Evolutionary conservation across 2,888 invertebrate genomes (phyloP), one percentile per base, ranked within the genome.

Genomic region (Carcina quercana): DNA sequence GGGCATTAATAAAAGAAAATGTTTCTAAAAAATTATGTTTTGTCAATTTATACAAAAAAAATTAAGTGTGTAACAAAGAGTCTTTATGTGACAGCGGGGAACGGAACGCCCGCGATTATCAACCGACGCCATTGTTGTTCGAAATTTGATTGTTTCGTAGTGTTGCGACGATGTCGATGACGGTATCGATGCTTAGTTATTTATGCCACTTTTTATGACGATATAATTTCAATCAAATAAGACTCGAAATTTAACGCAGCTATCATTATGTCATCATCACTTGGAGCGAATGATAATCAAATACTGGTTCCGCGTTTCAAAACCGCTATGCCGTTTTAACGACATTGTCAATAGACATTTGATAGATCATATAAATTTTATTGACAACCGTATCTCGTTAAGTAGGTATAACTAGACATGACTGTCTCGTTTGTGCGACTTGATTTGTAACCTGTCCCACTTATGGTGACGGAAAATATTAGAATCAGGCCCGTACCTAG

Each of bases 81-180:
- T 51, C 64, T 64, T 70, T 75, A 61, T 70, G 58, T 58, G 64
- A 62, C 51, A 51, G 51, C 58, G 60, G 55, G 47, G 62, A 58
- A 53, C 55, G 49, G 38, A 59, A 63, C 59, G 68, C 67, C 63
- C 62, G 67, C 67, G 74, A 72, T 75, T 76, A 76, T 71, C 65
- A 71, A 69, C 62, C 62, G 66, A 63, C 66, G 61, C 68, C 64
- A 71, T 80, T 82, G 79, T 79, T 65, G 65, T 64, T 66, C 61
- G 50, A 71, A 71, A 70, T 74, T 73, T 69, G 66, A 78, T 75
- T 73, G 62, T 69, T 63, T 53, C 35, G 38, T 73, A 75, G 74
- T 52, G 79, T 38, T 52, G 76, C 34, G 45, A 26, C 11, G 10
- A 6, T 35, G 45, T 15, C 11, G 10, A 6, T 5, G 17, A 17